Base-by-base conservation (phyloP, 2,888 invertebrate genomes). In the Drosophila nigricruria region DNA sequence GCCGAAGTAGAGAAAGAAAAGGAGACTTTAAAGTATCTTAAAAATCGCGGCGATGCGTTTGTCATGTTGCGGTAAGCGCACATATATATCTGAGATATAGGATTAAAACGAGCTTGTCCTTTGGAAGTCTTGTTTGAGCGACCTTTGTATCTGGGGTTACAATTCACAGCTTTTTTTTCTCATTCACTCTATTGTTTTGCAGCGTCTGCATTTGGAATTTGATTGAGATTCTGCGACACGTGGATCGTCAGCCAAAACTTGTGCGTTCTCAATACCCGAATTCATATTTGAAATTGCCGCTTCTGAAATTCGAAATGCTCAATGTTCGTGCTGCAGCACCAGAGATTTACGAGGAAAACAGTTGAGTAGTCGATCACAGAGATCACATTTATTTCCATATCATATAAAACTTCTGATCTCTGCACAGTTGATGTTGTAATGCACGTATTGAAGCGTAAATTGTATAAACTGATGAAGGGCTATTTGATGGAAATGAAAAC, bases 221-320 rank as follows among this genome's bases (percentile, higher is more conserved):
- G 1, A 67, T 85, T 36, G 92, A 93, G 40, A 90, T 91, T 14
- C 61, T 93, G 25, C 83, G 91, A 1, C 82, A 92, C 65, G 89
- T 93, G 0, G 90, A 90, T 61, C 88, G 90, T 0, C 72, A 79
- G 12, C 66, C 79, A 0, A 88, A 81, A 43, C 9, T 77, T 0
- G 27, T 85, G 14, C 84, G 79, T 3, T 32, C 86, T 0, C 63
- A 71, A n/a, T 93, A 92, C 87, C 92, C 93, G 0, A 91, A 83
- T 38, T 77, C 85, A 0, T 90, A 92, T 63, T 72, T 93, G 16
- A 90, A 91, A 61, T 67, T 93, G 38, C 93, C 93, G 3, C 70
- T 93, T 6, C 71, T 93, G 1, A 92, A 90, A 53, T 93, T 92
- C 42, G 91, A 92, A 59, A 88, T 90, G 82, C 77, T 91, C 0